Evolutionary conservation across 2,797 vertebrate species (phyloP).

Genomic region (Paramormyrops hopkinsi): DNA sequence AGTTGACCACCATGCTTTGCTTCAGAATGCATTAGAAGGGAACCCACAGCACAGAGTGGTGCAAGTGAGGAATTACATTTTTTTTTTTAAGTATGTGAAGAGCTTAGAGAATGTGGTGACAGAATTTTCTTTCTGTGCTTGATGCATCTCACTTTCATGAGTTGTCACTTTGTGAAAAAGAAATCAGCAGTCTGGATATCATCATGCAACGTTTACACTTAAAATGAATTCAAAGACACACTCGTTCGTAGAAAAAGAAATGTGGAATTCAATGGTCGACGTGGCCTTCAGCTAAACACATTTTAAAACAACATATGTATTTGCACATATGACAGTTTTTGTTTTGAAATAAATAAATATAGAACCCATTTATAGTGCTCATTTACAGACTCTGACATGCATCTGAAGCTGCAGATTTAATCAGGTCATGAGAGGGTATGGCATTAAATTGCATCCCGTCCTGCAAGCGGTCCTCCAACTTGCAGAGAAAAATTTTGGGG

Average conservation of each 20-base stretch:
- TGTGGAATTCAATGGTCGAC: background rate
- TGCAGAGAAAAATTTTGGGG: background rate
- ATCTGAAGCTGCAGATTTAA: background rate
- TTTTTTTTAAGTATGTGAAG: background rate
- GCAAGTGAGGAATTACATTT: background rate
- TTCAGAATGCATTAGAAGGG: background rate
- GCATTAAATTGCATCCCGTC: background rate
- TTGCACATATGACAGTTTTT: background rate
- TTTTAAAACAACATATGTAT: background rate
- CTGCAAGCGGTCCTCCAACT: background rate
- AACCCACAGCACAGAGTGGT: background rate
- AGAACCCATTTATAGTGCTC: background rate
- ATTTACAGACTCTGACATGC: background rate
- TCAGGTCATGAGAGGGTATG: background rate
- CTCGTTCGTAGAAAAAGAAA: background rate
- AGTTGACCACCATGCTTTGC: background rate
- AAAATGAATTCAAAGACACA: background rate
- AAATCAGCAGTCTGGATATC: background rate
- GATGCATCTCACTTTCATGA: conserved; percentile 4
- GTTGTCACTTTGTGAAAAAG: conserved; percentile 13
- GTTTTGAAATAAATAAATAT: background rate
- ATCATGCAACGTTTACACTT: background rate
- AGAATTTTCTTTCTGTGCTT: background rate
- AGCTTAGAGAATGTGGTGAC: background rate
- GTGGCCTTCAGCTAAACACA: background rate